Evolutionary conservation across 2,113 vertebrate genomes (phyloP), one percentile per base, ranked within the genome.

Genomic region (Chionomys nivalis): DNA sequence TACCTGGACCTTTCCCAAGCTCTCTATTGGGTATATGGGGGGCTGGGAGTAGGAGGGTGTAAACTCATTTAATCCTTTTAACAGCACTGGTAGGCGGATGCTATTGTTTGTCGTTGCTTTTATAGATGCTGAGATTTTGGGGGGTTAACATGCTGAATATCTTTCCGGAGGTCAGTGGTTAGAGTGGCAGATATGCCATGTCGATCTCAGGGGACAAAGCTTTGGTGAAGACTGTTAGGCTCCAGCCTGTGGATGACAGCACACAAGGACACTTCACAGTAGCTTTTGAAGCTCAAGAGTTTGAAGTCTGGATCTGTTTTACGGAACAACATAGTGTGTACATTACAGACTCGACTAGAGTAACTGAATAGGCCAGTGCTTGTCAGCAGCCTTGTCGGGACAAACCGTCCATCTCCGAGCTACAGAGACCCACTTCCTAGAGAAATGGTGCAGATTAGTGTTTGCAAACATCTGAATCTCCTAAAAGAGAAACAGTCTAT

Each of bases 71-170:
- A 49, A 44, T 93, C 65, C 85, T 86, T 81, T 90, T 24, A 66
- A 93, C 94, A 95, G 77, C 21, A 14, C 87, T 85, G 28, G 31
- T 39, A 93, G 95, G 94, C 83, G 90, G 93, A 83, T 93, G 58
- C 79, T 95, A 28, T 97, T 96, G 79, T 77, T 87, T 78, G 79
- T 65, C 66, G 36, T n/a, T 75, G 90, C 78, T 85, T 77, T 93
- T 88, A 44, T 24, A 76, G 19, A 36, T 65, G 24, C 66, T 79
- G 87, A 72, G 52, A 10, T 8, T 13, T 61, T 44, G 36, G 72
- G 52, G n/a, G 9, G 1, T 33, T 33, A 63, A 89, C 21, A 73
- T 65, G n/a, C 33, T 82, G 58, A 61, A 6, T 49, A 9, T 44
- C 24, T 87, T 81, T 52, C 73, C 24, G 52, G 17, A 87, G 44